Conservation (phyloP, 2,113 vertebrate species). For the Ranitomeya variabilis region DNA sequence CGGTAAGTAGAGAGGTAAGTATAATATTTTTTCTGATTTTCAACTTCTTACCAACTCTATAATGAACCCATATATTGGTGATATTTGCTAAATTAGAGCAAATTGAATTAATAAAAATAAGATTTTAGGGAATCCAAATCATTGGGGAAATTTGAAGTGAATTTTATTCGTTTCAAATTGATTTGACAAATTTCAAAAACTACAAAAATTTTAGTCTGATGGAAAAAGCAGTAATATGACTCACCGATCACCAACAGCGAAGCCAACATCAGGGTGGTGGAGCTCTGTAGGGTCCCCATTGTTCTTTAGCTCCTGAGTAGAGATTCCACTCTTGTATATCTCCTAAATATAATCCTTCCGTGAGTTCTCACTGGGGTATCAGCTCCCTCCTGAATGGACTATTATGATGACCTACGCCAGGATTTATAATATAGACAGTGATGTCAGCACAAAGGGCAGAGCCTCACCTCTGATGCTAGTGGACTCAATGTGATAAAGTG, state of each 20-base stretch:
- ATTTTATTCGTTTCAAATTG: no score
- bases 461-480: not conserved
- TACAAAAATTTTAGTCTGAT: no score
- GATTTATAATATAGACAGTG: not conserved
- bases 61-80: no score
- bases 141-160: no score
- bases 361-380: not conserved
- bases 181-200: no score
- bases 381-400: not conserved
- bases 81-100: no score
- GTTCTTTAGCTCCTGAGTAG: not conserved
- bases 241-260: not conserved
- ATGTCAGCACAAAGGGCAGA: not conserved
- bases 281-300: not conserved
- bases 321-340: not conserved
- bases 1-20: no score
- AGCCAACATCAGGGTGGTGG: not conserved
- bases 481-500: not conserved
- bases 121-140: no score
- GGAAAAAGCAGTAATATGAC: no score
- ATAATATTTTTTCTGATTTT: no score
- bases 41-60: no score
- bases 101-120: no score
- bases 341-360: not conserved
- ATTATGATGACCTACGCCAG: not conserved